Conservation (phyloP, 92 coral and sea anemone species). For the Paramuricea clavata region DNA sequence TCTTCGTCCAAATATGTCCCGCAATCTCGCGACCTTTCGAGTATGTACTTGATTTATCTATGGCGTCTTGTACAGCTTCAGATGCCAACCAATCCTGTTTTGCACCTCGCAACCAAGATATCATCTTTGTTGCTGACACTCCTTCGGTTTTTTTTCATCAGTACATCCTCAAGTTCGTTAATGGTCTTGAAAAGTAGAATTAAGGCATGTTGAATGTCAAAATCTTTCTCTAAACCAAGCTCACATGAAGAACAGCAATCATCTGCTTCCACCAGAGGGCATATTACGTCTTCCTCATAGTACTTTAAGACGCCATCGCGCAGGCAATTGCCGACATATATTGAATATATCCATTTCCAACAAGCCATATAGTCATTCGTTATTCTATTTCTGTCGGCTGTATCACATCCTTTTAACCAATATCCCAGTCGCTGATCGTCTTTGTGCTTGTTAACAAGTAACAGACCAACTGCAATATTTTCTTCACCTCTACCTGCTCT, state of each 20-base stretch:
- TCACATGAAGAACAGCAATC: slow-evolving; percentile 55
- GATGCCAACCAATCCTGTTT: slow-evolving; percentile 60
- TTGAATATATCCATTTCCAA: neutral
- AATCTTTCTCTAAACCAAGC: no score
- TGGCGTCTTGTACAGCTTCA: slow-evolving; percentile 39
- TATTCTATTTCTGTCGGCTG: neutral
- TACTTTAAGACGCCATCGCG: neutral
- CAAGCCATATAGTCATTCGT: neutral
- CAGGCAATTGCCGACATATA: neutral
- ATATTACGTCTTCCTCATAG: slow-evolving; percentile 17
- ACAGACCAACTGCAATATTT: slow-evolving; percentile 52
- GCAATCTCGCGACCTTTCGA: slow-evolving; percentile 30
- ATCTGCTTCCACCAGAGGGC: neutral
- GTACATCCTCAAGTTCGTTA: slow-evolving; percentile 34
- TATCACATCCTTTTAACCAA: neutral
- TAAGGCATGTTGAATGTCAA: no score
- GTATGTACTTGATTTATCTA: slow-evolving; percentile 52
- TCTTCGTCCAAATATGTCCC: neutral
- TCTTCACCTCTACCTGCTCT: slow-evolving; percentile 72
- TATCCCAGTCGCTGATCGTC: neutral
- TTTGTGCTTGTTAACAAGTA: slow-evolving; percentile 51
- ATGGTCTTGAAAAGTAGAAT: slow-evolving; percentile 36
- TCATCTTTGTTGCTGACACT: no score
- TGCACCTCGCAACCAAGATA: slow-evolving; percentile 59
- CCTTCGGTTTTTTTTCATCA: no score